Evolutionary conservation across 2,888 invertebrate species (phyloP).

Genomic region (Serrognathus titanus): DNA sequence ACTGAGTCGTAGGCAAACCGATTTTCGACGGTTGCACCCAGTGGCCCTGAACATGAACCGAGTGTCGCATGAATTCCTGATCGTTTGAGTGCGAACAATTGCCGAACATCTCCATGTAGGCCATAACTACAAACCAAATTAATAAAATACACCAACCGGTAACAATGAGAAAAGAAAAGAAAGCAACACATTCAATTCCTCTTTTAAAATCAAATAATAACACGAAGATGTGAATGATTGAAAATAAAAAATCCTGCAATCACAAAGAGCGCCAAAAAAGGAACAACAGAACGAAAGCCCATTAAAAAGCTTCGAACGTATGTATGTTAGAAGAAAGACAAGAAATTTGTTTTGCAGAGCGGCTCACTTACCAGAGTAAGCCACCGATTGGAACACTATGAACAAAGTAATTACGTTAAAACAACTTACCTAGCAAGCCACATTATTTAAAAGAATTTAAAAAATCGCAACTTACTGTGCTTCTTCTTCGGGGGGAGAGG

Average conservation of each 20-base stretch:
- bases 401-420: conserved; percentile 44
- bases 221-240: not conserved
- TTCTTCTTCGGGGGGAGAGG: conserved; percentile 91
- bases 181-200: not conserved
- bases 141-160: not conserved
- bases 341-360: conserved; percentile 30
- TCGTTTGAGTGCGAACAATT: conserved; percentile 80
- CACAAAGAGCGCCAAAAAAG: not conserved
- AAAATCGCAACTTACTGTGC: conserved; percentile 76
- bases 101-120: conserved; percentile 94
- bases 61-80: conserved; percentile 80
- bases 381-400: conserved; percentile 94
- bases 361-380: conserved; percentile 89
- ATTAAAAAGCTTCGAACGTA: not conserved
- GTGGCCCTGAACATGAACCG: conserved; percentile 63
- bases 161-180: not conserved
- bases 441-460: too few relatives aligned
- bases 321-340: conserved; percentile 11
- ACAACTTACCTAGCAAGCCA: conserved; percentile 29
- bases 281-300: conserved; percentile 6
- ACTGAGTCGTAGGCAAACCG: conserved; percentile 55
- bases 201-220: too few relatives aligned
- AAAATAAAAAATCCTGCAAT: not conserved
- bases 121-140: conserved; percentile 69
- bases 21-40: conserved; percentile 32